These are phyloP conservation scores for Squalus acanthias DNA, from an alignment of 2,797 vertebrate species.

Conservation along the genomic window DNA sequence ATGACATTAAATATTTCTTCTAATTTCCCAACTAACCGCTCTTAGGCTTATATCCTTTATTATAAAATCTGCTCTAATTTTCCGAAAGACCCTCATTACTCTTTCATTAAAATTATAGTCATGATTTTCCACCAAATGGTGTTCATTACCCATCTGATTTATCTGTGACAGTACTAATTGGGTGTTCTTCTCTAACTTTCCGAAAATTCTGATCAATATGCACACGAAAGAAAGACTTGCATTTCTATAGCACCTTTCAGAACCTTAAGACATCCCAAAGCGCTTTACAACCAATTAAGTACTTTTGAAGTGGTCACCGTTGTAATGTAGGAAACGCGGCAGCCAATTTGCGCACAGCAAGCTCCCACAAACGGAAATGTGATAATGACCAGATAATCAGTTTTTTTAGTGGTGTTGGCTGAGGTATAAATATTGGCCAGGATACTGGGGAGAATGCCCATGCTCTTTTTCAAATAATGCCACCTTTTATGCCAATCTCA, in stretches of 20 bases:
- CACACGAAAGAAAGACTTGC: not conserved
- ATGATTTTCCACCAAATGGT: not conserved
- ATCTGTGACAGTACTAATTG: not conserved
- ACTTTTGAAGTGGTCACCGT: no score
- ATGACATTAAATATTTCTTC: not conserved
- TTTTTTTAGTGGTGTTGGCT: not conserved
- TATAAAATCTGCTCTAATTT: not conserved
- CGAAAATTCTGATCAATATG: not conserved
- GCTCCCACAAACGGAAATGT: no score
- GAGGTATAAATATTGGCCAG: not conserved
- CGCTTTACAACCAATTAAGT: no score
- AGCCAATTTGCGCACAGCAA: no score
- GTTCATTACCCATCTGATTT: not conserved
- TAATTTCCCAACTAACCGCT: not conserved
- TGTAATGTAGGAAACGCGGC: no score
- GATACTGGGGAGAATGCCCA: not conserved
- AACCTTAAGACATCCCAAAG: not conserved
- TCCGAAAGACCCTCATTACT: not conserved
- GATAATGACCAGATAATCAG: no score
- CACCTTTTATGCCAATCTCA: not conserved
- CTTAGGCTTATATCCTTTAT: not conserved
- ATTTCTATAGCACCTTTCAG: not conserved
- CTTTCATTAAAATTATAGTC: not conserved
- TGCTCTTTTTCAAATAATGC: not conserved
- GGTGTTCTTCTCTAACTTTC: not conserved